These are phyloP conservation scores for Carassius carassius DNA, from an alignment of 2,113 vertebrate species.

Conservation along the genomic window DNA sequence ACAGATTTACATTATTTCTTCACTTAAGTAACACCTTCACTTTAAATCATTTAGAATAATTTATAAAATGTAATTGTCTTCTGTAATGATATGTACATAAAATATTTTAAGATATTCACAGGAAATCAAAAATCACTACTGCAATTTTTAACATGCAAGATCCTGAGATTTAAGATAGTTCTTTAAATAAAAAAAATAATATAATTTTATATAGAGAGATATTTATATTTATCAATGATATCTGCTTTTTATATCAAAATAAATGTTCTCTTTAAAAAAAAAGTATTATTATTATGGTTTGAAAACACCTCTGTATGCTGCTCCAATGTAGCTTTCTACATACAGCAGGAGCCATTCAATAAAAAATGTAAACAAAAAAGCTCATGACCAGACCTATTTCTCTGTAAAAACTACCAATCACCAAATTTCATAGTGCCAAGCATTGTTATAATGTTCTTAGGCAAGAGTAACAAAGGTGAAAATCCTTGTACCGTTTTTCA, in stretches of 20 bases:
- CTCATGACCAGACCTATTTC: conserved; percentile 39
- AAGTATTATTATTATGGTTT: conserved; percentile 26
- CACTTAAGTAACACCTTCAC: conserved; percentile 63
- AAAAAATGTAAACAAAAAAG: conserved; percentile 42
- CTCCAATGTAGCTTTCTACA: neutral
- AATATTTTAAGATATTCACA: conserved; percentile 84
- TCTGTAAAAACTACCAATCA: conserved; percentile 45
- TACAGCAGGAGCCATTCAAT: conserved; percentile 54
- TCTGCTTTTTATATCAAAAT: conserved; percentile 80
- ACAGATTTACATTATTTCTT: conserved; percentile 53
- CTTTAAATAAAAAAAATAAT: conserved; percentile 80
- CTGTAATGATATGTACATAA: conserved; percentile 77
- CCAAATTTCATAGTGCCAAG: conserved; percentile 58
- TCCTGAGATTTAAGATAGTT: conserved; percentile 82
- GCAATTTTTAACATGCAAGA: conserved; percentile 72
- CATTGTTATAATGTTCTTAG: conserved; percentile 53
- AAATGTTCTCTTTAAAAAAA: conserved; percentile 68
- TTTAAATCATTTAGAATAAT: conserved; percentile 76
- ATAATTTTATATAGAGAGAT: conserved; percentile 81
- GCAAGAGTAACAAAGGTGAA: conserved; percentile 33
- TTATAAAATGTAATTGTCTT: conserved; percentile 76
- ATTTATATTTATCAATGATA: conserved; percentile 79
- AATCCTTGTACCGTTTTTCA: conserved; percentile 43
- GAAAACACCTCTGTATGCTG: conserved; percentile 53
- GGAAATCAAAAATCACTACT: conserved; percentile 71